A percentile compares a stretch with the other conserved stretches of the same genome.
Conservation (phyloP, 2,113 vertebrate species). For the Glaucomys volans region DNA sequence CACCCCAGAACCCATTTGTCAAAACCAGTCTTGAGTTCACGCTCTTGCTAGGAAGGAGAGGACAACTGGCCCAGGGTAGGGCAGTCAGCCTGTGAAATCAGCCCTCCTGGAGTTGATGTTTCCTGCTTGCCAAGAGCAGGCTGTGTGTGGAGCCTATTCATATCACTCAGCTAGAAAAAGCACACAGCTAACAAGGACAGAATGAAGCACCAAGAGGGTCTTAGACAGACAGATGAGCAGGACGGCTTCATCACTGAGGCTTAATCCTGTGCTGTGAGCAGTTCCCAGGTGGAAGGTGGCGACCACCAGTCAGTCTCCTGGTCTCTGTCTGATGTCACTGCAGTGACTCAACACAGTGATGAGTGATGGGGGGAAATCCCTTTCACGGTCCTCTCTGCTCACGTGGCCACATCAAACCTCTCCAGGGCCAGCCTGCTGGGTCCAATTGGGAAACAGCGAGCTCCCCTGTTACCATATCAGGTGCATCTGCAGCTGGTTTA, state of each 20-base stretch:
- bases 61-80: too few relatives aligned
- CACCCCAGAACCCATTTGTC: not conserved
- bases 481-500: too few relatives aligned
- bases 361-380: not conserved
- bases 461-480: accelerated
- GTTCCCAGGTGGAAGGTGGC: conserved; percentile 62
- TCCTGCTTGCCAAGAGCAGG: not conserved
- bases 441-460: not conserved
- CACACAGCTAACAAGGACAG: not conserved
- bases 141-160: not conserved
- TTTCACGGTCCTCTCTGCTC: not conserved
- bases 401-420: not conserved
- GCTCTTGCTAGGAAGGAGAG: not conserved
- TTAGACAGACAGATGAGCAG: not conserved
- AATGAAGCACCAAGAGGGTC: not conserved
- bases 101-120: accelerated
- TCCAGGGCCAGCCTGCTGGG: not conserved
- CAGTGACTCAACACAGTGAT: accelerated
- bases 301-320: not conserved
- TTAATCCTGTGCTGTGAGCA: conserved; percentile 1
- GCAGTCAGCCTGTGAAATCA: not conserved
- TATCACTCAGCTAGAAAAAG: not conserved
- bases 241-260: conserved; percentile 39
- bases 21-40: too few relatives aligned
- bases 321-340: not conserved